Conservation (phyloP, 2,888 invertebrate genomes). For the Dendrolimus pini region DNA sequence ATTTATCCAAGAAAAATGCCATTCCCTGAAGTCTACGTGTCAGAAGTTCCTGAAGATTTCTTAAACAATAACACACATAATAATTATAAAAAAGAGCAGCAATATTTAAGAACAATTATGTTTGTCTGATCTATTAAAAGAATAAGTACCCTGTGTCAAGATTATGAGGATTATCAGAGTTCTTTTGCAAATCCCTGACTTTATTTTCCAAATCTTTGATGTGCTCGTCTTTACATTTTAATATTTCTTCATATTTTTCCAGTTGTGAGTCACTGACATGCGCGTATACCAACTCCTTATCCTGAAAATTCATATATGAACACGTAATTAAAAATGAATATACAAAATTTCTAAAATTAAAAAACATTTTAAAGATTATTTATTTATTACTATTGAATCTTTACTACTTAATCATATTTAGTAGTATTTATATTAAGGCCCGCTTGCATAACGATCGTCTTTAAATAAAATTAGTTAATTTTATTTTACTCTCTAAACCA, state of each 20-base stretch:
- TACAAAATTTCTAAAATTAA: too few relatives aligned
- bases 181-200: slow-evolving; percentile 54
- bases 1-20: slow-evolving; percentile 79
- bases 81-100: too few relatives aligned
- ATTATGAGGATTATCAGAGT: slow-evolving; percentile 41
- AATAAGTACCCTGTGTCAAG: slow-evolving; percentile 21
- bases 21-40: slow-evolving; percentile 80
- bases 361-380: too few relatives aligned
- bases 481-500: too few relatives aligned
- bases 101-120: too few relatives aligned
- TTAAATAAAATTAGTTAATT: too few relatives aligned
- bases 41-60: slow-evolving; percentile 69
- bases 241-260: slow-evolving; percentile 65
- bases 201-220: slow-evolving; percentile 71
- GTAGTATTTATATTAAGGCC: too few relatives aligned
- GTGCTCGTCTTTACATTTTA: slow-evolving; percentile 71
- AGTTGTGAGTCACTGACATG: slow-evolving; percentile 61
- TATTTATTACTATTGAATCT: too few relatives aligned
- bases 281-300: slow-evolving; percentile 56
- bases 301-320: slow-evolving; percentile 27
- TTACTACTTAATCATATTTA: too few relatives aligned
- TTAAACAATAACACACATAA: slow-evolving; percentile 26
- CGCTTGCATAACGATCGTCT: too few relatives aligned
- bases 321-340: too few relatives aligned
- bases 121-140: too few relatives aligned